Evolutionary conservation across 2,888 invertebrate genomes (phyloP).

Genomic region (Leptinotarsa rubiginosa): DNA sequence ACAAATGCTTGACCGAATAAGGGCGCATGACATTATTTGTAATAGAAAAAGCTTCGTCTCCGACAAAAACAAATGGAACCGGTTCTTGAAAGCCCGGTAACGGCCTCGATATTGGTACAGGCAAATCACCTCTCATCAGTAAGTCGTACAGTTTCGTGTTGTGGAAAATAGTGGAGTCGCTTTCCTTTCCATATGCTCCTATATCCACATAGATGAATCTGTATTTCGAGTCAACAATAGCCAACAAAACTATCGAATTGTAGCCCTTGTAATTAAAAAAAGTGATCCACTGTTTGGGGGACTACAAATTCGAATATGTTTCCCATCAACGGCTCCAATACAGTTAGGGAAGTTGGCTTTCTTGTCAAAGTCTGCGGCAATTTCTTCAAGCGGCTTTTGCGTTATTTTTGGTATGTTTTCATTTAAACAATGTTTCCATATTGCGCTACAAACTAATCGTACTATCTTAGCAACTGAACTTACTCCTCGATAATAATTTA

Average conservation of each 20-base stretch:
- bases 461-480: background rate
- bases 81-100: background rate
- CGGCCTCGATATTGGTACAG: background rate
- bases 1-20: conserved; percentile 2
- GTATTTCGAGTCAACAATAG: background rate
- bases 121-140: background rate
- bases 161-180: conserved; percentile 23
- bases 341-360: conserved; percentile 25
- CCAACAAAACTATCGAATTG: conserved; percentile 23
- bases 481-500: background rate
- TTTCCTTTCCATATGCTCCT: conserved; percentile 1
- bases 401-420: background rate
- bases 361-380: background rate
- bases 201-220: background rate
- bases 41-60: conserved; percentile 28
- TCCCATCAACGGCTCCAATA: background rate
- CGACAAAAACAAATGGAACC: conserved; percentile 19
- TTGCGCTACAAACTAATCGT: background rate
- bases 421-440: background rate
- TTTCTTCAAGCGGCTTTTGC: background rate
- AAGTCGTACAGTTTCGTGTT: conserved; percentile 7
- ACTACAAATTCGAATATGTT: conserved; percentile 22
- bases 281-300: conserved; percentile 16
- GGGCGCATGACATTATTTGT: conserved; percentile 21
- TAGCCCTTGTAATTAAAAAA: conserved; percentile 30